Evolutionary conservation across 2,888 invertebrate species (phyloP), one percentile per base, ranked within the genome.

Genomic region (Cerastis rubricosa): DNA sequence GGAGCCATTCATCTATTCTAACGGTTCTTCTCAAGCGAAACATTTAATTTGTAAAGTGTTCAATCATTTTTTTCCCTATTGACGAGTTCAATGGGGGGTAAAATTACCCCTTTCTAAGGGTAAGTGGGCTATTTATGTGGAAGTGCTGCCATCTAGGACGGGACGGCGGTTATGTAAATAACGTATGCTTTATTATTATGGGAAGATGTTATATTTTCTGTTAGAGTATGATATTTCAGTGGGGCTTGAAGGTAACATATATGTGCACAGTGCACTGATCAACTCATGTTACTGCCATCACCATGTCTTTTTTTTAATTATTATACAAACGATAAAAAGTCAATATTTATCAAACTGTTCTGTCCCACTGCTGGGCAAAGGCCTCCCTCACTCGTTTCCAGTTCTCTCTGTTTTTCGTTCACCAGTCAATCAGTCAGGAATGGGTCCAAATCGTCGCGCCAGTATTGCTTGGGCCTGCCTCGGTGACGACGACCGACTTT

Each of bases 51-150:
- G 86, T 87, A 87, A 90, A 90, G 83, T 86, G 89, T 85, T 77
- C 85, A 85, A 83, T 89, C 84, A 88, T 89, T 90, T 89, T 82
- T 88, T 85, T 80, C 78, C n/a, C 77, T 77, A 88, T 86, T 83
- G 84, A 86, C 75, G 83, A 81, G 78, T 64, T 70, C 87, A 90
- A 88, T 85, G 85, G 78, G 82, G 80, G 81, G 80, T 85, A 76
- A 89, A 90, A 88, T 90, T 86, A 89, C 87, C 88, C 87, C 86
- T 87, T 83, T 85, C 71, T 74, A 47, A 80, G 78, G 78, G 78
- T 82, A 85, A 85, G 85, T 86, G 83, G 84, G 86, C 68, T 83
- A 82, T 83, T 80, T 82, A 65, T 65, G 71, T 63, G 68, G 22
- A 69, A 86, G 85, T 80, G 73, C 47, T 61, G 80, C 71, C 76